Conservation (phyloP, 2,113 vertebrate genomes). For the Pterocles gutturalis region DNA sequence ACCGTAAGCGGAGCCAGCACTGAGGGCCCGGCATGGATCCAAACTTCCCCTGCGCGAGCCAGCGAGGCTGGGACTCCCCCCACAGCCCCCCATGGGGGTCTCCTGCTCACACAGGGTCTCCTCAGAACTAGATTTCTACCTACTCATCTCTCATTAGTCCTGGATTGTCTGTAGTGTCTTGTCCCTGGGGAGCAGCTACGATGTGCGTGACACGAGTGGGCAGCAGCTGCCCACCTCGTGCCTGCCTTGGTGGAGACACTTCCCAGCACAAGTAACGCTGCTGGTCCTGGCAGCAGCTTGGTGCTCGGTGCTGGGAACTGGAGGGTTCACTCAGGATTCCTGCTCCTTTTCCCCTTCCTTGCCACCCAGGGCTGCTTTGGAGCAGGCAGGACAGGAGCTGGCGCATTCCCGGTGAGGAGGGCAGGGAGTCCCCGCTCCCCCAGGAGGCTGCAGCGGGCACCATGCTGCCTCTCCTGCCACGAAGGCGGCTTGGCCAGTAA, state of each 20-base stretch:
- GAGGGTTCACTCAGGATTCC: slow-evolving; percentile 12
- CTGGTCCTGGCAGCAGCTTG: rapidly evolving
- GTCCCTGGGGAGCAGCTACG: neutral
- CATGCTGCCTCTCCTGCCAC: neutral
- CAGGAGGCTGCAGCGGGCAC: rapidly evolving
- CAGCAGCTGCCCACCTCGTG: neutral
- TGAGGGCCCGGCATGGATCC: slow-evolving; percentile 56
- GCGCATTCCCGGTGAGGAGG: neutral
- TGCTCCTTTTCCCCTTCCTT: neutral
- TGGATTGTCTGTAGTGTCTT: neutral
- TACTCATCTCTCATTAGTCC: neutral
- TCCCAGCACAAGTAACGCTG: neutral
- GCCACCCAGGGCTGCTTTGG: neutral
- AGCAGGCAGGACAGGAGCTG: neutral
- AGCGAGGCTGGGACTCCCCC: neutral
- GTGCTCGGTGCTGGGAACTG: neutral
- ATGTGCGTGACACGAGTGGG: rapidly evolving
- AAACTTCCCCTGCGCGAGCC: neutral
- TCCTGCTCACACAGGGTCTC: neutral
- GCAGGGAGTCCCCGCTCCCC: neutral
- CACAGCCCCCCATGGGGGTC: neutral
- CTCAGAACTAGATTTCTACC: neutral
- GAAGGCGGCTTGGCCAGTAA: neutral
- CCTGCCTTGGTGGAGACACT: neutral
- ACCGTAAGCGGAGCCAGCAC: slow-evolving; percentile 89